phyloP scores from a whole-genome alignment of 2,888 invertebrate genomes.

The Tenodera sinensis region DNA sequence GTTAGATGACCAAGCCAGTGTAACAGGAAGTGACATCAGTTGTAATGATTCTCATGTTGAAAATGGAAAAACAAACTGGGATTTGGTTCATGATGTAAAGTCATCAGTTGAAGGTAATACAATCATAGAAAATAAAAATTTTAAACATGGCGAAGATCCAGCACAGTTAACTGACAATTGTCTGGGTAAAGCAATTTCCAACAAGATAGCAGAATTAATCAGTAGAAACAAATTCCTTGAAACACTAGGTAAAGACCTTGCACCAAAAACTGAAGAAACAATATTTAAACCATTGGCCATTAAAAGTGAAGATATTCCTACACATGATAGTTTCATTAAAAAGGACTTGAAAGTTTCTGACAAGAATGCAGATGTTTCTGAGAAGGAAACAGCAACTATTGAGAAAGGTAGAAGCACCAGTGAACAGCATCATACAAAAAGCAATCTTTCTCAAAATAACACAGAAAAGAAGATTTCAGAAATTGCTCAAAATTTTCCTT shows the following conservation, averaged over 20 bases:
- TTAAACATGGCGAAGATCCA: neutral
- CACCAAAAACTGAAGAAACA: neutral
- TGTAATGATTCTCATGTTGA: neutral
- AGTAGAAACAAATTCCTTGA: constrained; percentile 18
- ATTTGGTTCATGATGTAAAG: neutral
- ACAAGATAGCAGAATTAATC: constrained; percentile 22
- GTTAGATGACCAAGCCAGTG: constrained; percentile 11
- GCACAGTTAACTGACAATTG: neutral
- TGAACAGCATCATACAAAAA: neutral
- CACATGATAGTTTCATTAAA: neutral
- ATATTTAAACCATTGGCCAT: neutral
- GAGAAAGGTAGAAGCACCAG: neutral
- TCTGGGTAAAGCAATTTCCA: constrained; percentile 24
- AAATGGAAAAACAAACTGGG: constrained; percentile 3
- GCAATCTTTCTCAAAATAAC: neutral
- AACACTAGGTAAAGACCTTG: neutral
- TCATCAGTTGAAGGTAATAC: neutral
- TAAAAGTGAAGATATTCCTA: neutral
- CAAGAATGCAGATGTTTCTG: neutral
- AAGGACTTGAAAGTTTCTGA: neutral
- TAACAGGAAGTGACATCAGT: constrained; percentile 25
- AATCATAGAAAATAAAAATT: neutral
- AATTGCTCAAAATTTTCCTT: neutral
- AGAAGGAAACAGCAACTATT: neutral
- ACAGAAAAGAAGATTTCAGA: neutral